Percentiles rank a stretch among this genome's conserved stretches.
Evolutionary conservation across 2,888 invertebrate genomes (phyloP).

Genomic region (Drosophila anomalata): DNA sequence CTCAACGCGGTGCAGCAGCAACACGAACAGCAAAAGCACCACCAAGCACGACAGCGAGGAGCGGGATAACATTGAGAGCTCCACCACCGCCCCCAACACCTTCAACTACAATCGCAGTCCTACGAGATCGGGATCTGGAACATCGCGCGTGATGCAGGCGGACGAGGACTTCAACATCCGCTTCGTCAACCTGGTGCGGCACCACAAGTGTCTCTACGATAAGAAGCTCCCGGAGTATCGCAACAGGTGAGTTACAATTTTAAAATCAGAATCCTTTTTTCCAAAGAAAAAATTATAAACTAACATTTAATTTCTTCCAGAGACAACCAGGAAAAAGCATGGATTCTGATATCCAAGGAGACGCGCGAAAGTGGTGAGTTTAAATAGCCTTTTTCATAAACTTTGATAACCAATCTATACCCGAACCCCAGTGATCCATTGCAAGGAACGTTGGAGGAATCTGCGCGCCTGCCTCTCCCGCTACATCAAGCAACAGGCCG

Average conservation of each 20-base stretch:
- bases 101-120: conserved; percentile 31
- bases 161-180: conserved; percentile 84
- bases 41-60: conserved; percentile 41
- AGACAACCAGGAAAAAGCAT: conserved; percentile 84
- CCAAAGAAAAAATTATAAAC: too few relatives aligned
- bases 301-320: conserved; percentile 46
- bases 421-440: conserved; percentile 79
- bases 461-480: conserved; percentile 83
- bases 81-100: conserved; percentile 9
- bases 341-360: conserved; percentile 82
- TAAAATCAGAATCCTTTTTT: neutral
- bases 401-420: fast-evolving
- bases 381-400: fast-evolving
- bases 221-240: conserved; percentile 84
- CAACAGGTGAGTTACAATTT: conserved; percentile 68
- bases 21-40: conserved; percentile 48
- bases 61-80: conserved; percentile 11
- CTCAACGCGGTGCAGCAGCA: conserved; percentile 64
- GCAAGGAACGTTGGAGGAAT: conserved; percentile 84
- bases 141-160: conserved; percentile 83
- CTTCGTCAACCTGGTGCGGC: conserved; percentile 85
- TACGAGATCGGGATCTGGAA: conserved; percentile 19
- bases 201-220: conserved; percentile 85
- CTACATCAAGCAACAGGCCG: conserved; percentile 83
- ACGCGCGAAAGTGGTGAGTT: conserved; percentile 83